A percentile compares a stretch with the other conserved stretches of the same genome.
Evolutionary conservation across 2,797 vertebrate species (phyloP).

Genomic region (Alca torda): DNA sequence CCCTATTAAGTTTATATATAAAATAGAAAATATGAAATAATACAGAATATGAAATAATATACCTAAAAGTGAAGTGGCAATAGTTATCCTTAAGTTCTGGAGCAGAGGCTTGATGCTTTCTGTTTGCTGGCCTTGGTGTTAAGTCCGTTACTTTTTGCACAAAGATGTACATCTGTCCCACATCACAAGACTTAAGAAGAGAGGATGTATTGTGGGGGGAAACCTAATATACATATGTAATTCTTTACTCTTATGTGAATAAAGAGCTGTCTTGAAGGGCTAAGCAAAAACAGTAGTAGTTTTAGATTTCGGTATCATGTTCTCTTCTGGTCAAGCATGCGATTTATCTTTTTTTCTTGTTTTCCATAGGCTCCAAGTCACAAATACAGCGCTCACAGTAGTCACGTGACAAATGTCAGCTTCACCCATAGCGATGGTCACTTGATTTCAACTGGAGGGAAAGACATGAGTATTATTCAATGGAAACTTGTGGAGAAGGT

Average conservation of each 20-base stretch:
- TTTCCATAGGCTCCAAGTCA: conserved; percentile 89
- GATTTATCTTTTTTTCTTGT: conserved; percentile 21
- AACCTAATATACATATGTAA: background rate
- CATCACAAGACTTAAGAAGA: background rate
- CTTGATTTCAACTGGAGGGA: conserved; percentile 95
- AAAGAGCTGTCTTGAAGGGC: background rate
- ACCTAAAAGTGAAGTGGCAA: background rate
- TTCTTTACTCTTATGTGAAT: background rate
- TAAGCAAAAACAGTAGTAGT: background rate
- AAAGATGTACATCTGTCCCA: background rate
- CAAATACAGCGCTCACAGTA: conserved; percentile 97
- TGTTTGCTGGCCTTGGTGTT: background rate
- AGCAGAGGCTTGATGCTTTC: background rate
- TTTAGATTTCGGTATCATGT: accelerated
- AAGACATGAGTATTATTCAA: conserved; percentile 97
- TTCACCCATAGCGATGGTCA: conserved; percentile 90
- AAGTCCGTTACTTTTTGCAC: background rate
- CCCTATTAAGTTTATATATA: background rate
- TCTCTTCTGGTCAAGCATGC: background rate
- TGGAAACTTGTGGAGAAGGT: conserved; percentile 93
- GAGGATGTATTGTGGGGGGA: background rate
- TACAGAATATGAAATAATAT: background rate
- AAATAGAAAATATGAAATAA: background rate
- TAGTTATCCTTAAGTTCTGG: background rate
- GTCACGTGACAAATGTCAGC: conserved; percentile 98